phyloP scores from a whole-genome alignment of 2,113 vertebrate species.

The human region DNA sequence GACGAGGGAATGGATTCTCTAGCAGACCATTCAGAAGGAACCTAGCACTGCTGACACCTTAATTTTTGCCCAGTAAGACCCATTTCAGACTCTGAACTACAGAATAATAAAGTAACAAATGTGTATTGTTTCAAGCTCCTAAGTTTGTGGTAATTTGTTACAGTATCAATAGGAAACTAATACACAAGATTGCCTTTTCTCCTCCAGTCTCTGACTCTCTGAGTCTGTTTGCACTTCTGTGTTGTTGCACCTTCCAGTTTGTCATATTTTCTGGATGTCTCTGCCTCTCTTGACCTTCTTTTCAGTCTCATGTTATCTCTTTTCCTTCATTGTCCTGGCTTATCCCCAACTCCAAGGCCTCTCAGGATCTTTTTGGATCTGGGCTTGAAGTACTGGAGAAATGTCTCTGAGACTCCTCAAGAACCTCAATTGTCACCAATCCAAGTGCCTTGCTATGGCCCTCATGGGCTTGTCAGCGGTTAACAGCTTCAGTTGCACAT shows the following conservation, averaged over 20 bases:
- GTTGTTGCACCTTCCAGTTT: not conserved
- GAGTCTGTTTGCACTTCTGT: not conserved
- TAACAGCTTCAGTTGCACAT: not conserved
- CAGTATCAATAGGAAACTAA: not conserved
- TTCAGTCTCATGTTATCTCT: not conserved
- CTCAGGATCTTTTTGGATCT: not conserved
- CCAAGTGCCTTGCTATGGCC: not conserved
- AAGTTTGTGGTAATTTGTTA: not conserved
- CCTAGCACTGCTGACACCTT: too few relatives aligned
- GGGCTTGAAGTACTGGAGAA: not conserved
- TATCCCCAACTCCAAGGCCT: not conserved
- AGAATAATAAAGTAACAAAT: not conserved
- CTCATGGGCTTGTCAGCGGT: not conserved
- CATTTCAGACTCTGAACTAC: not conserved
- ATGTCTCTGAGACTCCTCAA: not conserved
- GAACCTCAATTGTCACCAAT: not conserved
- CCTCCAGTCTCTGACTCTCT: not conserved
- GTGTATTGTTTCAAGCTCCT: not conserved
- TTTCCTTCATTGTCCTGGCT: slow-evolving; percentile 19
- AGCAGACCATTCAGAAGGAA: not conserved
- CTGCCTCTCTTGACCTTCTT: not conserved
- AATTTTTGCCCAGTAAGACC: not conserved
- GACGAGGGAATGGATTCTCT: too few relatives aligned
- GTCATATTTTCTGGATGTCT: not conserved
- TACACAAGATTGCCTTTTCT: not conserved